Evolutionary conservation across 2,888 invertebrate genomes (phyloP).

Genomic region (Apotomis turbidana): DNA sequence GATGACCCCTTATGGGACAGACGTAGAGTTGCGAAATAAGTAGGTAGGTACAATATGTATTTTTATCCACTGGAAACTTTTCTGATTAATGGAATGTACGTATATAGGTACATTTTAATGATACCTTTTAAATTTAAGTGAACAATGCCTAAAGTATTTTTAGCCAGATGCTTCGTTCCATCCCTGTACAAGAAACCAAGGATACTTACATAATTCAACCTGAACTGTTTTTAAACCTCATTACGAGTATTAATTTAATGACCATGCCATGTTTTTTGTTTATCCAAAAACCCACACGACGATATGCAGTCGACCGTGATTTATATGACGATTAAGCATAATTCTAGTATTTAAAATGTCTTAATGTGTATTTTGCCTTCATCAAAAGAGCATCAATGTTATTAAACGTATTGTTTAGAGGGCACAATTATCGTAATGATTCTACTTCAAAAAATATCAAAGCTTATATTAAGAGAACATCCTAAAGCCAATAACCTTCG

Average conservation of each 20-base stretch:
- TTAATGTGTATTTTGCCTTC: constrained; percentile 19
- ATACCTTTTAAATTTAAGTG: too few relatives aligned
- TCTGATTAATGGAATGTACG: too few relatives aligned
- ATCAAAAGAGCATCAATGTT: constrained; percentile 31
- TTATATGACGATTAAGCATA: constrained; percentile 24
- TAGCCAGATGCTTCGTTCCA: too few relatives aligned
- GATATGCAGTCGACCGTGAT: constrained; percentile 4
- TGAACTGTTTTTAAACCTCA: too few relatives aligned
- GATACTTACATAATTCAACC: too few relatives aligned
- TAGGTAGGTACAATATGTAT: too few relatives aligned
- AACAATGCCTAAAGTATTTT: too few relatives aligned
- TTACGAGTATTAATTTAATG: constrained; percentile 5
- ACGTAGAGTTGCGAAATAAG: too few relatives aligned
- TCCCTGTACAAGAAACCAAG: too few relatives aligned
- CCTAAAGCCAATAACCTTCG: not conserved
- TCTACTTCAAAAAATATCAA: not conserved
- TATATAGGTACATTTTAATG: too few relatives aligned
- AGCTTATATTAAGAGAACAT: not conserved
- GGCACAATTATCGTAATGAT: not conserved
- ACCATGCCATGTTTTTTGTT: constrained; percentile 6
- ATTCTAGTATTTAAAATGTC: constrained; percentile 26
- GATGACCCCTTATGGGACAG: too few relatives aligned
- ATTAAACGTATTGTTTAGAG: constrained; percentile 4
- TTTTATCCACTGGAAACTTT: too few relatives aligned
- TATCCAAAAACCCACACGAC: not conserved